Evolutionary conservation across 2,888 invertebrate genomes (phyloP), one percentile per base, ranked within the genome.

Genomic region (Polietes domitor): DNA sequence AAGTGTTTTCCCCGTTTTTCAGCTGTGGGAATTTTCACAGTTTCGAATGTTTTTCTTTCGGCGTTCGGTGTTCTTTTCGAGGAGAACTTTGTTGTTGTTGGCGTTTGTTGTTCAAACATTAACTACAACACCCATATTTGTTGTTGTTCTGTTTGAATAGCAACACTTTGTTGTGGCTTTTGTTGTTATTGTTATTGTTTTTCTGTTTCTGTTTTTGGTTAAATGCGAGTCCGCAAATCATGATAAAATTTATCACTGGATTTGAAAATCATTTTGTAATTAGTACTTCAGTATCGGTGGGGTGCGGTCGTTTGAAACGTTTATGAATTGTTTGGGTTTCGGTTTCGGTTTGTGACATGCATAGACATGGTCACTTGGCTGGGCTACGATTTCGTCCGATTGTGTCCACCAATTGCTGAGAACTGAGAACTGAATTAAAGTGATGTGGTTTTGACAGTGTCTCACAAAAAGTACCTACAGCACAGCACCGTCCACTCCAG

Each of bases 161-260:
- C 43, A 68, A 68, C 68, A 68, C 19, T 37, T 19, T 65, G 37
- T 41, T 37, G 65, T 15, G 61, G 61, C 41, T 68, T 19, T 65
- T 65, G 65, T 3, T 19, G n/a, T 63, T 61, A 5, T 32, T 32
- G 32, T 32, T n/a, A 7, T 32, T 32, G 3, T n/a, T 32, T 32
- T 32, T 32, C 7, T 32, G 32, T 32, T 5, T 32, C 7, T 32
- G 3, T 55, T 32, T 37, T 65, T 65, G 65, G 37, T 37, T 37
- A 21, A 21, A 28, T 19, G 10, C 24, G n/a, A n/a, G 26, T n/a
- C n/a, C 61, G 32, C n/a, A 61, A 68, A 41, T 68, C 21, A 43
- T 43, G 68, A 68, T 68, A 68, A 68, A 21, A 68, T 24, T 68
- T 68, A 68, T 68, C 68, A 68, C 43, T 68, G 5, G 68, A 68